These are phyloP conservation scores for Griposia aprilina DNA, from an alignment of 2,888 invertebrate species.

Conservation along the genomic window DNA sequence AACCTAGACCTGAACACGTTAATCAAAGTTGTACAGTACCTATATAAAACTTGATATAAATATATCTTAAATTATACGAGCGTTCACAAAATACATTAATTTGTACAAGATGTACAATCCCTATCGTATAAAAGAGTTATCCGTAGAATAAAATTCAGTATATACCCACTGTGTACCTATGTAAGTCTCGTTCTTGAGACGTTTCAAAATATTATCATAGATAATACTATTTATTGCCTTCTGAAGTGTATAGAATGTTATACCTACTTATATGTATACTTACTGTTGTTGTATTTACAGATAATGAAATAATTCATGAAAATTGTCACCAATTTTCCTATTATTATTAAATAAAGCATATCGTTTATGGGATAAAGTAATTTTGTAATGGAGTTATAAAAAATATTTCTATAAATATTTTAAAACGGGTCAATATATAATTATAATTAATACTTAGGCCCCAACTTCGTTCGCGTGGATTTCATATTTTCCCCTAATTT, in stretches of 20 bases:
- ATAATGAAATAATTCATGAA: conserved; percentile 32
- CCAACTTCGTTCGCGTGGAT: not conserved
- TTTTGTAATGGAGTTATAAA: conserved; percentile 11
- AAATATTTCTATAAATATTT: not conserved
- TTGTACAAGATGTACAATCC: conserved; percentile 62
- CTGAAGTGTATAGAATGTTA: conserved; percentile 63
- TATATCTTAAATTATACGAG: conserved; percentile 37
- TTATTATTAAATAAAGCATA: conserved; percentile 9
- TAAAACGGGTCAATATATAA: not conserved
- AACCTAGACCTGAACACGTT: conserved; percentile 61
- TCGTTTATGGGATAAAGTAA: not conserved
- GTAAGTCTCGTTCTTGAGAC: conserved; percentile 71
- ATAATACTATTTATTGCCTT: conserved; percentile 70
- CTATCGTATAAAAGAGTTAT: conserved; percentile 49
- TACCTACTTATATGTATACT: conserved; percentile 54
- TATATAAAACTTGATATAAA: conserved; percentile 52
- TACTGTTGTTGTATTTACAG: conserved; percentile 57
- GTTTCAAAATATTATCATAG: conserved; percentile 67
- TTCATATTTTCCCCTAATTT: no score
- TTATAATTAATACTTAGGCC: not conserved
- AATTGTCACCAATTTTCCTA: conserved; percentile 54
- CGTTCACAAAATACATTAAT: conserved; percentile 57
- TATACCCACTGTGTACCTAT: conserved; percentile 67
- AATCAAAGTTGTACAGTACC: conserved; percentile 60
- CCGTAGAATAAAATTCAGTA: conserved; percentile 69